Evolutionary conservation across 2,113 vertebrate species (phyloP).

Genomic region (Bubo scandiacus): DNA sequence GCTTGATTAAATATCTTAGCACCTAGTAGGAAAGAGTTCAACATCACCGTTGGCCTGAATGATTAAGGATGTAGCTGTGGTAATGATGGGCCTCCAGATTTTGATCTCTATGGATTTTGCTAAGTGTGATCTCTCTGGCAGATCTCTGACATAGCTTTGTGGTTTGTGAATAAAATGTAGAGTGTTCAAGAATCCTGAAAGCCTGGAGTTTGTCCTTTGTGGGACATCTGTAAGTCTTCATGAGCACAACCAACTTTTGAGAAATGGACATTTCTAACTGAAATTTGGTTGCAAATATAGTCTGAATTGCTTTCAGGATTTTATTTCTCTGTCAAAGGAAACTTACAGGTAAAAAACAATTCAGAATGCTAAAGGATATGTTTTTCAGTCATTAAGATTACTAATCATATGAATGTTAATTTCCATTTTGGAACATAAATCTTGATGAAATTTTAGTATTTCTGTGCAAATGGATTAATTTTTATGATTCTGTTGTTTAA

Average conservation of each 20-base stretch:
- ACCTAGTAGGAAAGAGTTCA: neutral
- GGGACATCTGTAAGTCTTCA: accelerated
- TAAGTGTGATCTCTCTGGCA: neutral
- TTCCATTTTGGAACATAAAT: neutral
- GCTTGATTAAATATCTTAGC: neutral
- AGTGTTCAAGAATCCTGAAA: neutral
- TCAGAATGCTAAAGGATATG: neutral
- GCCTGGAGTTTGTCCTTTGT: accelerated
- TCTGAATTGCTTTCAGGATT: neutral
- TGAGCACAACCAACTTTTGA: neutral
- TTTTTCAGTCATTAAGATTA: neutral
- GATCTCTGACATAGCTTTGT: neutral
- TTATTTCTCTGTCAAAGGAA: neutral
- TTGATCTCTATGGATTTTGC: neutral
- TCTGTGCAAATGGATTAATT: neutral
- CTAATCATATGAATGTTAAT: neutral
- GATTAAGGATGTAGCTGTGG: neutral
- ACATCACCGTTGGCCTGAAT: accelerated
- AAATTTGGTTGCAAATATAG: neutral
- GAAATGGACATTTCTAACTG: accelerated
- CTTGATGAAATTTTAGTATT: neutral
- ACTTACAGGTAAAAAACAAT: neutral
- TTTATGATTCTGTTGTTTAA: neutral
- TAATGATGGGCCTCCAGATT: neutral
- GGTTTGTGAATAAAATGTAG: neutral